These are phyloP conservation scores for Disparrhopalites patrizii DNA, from an alignment of 2,888 invertebrate species.

Conservation along the genomic window DNA sequence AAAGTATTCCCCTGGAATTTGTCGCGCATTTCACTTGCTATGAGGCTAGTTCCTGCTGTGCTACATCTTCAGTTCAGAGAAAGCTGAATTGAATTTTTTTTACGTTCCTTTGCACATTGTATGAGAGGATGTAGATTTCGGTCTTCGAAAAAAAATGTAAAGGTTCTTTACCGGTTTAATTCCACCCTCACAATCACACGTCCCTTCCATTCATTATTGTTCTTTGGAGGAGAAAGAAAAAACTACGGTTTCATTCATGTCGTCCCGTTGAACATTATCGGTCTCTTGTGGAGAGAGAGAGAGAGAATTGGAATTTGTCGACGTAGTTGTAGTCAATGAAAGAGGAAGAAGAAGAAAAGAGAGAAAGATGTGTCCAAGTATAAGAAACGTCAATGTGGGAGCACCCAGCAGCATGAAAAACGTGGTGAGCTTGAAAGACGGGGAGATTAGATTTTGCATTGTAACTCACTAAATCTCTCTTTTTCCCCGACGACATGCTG, in stretches of 20 bases:
- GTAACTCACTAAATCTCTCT: conserved; percentile 29
- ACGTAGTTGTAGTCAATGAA: conserved; percentile 15
- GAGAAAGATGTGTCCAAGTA: too few relatives aligned
- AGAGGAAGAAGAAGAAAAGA: too few relatives aligned
- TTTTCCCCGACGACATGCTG: conserved; percentile 26
- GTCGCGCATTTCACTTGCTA: too few relatives aligned
- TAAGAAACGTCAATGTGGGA: background rate
- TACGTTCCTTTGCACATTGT: too few relatives aligned
- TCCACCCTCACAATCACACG: conserved; percentile 29
- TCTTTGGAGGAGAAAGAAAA: conserved; percentile 16
- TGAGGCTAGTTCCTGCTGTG: too few relatives aligned
- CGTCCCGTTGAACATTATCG: conserved; percentile 4
- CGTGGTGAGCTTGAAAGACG: conserved; percentile 29
- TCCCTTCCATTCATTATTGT: conserved; percentile 25
- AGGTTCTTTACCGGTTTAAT: conserved; percentile 24
- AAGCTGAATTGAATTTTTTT: background rate
- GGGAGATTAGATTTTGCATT: conserved; percentile 31
- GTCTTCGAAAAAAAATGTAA: too few relatives aligned
- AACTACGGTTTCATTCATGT: conserved; percentile 25
- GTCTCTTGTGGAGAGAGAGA: too few relatives aligned
- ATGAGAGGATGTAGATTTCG: background rate
- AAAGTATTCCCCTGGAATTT: too few relatives aligned
- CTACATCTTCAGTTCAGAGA: background rate
- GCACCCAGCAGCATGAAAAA: conserved; percentile 17
- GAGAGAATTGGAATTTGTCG: conserved; percentile 21